Conservation (phyloP, 2,888 invertebrate species). For the Taphrorychus bicolor region DNA sequence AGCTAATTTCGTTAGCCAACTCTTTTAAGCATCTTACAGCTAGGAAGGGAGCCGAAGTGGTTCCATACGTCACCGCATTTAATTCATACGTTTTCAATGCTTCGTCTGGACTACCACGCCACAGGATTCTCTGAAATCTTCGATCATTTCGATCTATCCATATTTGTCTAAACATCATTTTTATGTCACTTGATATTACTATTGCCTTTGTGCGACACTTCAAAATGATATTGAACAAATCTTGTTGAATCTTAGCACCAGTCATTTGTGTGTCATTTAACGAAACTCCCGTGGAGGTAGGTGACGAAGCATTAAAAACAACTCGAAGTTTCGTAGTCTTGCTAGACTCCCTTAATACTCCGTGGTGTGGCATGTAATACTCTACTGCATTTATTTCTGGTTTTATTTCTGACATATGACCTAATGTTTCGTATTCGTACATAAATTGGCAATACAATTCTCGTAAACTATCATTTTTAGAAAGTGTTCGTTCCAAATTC, state of each 20-base stretch:
- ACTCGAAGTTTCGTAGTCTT: conserved; percentile 27
- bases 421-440: conserved; percentile 24
- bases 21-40: conserved; percentile 30
- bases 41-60: conserved; percentile 30
- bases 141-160: conserved; percentile 17
- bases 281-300: conserved; percentile 24
- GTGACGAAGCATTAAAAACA: conserved; percentile 30
- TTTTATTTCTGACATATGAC: conserved; percentile 29
- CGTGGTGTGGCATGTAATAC: conserved; percentile 29
- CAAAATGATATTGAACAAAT: conserved; percentile 30
- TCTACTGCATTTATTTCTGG: background rate
- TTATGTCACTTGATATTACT: conserved; percentile 28
- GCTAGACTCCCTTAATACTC: conserved; percentile 22
- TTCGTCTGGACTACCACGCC: conserved; percentile 28
- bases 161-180: conserved; percentile 32
- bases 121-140: conserved; percentile 24
- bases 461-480: background rate
- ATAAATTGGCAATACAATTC: conserved; percentile 24
- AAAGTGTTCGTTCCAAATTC: conserved; percentile 22
- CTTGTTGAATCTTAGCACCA: conserved; percentile 31
- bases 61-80: conserved; percentile 41
- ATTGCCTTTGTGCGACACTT: conserved; percentile 14
- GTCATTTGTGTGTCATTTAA: conserved; percentile 38
- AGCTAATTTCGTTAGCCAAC: conserved; percentile 19
- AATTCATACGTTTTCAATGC: conserved; percentile 31